Evolutionary conservation across 2,888 invertebrate genomes (phyloP).

Genomic region (Thyatira batis): DNA sequence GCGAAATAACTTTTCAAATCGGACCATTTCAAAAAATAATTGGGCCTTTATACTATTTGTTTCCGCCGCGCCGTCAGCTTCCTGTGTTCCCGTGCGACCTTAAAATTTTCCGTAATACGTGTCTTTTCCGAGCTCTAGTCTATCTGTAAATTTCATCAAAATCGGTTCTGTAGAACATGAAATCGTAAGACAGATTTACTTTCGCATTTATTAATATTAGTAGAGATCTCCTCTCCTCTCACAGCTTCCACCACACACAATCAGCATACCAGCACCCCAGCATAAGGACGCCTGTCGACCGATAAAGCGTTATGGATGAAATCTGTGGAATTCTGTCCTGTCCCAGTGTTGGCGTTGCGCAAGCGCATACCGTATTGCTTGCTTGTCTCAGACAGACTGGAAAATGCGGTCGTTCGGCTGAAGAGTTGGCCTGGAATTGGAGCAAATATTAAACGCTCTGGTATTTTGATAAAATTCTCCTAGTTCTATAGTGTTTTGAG

Average conservation of each 20-base stretch:
- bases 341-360: neutral
- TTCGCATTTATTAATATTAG: no score
- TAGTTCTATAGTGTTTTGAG: no score
- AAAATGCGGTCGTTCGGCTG: neutral
- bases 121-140: no score
- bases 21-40: no score
- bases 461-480: neutral
- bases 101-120: no score
- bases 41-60: no score
- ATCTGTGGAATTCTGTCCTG: conserved; percentile 11
- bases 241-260: neutral
- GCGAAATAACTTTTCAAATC: no score
- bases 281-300: conserved; percentile 11
- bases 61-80: no score
- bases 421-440: neutral
- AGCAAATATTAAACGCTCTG: neutral
- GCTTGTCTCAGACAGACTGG: neutral
- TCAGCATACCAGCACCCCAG: neutral
- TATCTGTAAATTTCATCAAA: no score
- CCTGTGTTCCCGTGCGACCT: no score
- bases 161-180: no score
- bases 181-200: no score
- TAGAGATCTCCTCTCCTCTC: neutral
- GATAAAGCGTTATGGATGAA: conserved; percentile 9
- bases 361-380: neutral